Base-by-base conservation (phyloP, 1,140 invertebrate genomes). In the Brachionus manjavacas region DNA sequence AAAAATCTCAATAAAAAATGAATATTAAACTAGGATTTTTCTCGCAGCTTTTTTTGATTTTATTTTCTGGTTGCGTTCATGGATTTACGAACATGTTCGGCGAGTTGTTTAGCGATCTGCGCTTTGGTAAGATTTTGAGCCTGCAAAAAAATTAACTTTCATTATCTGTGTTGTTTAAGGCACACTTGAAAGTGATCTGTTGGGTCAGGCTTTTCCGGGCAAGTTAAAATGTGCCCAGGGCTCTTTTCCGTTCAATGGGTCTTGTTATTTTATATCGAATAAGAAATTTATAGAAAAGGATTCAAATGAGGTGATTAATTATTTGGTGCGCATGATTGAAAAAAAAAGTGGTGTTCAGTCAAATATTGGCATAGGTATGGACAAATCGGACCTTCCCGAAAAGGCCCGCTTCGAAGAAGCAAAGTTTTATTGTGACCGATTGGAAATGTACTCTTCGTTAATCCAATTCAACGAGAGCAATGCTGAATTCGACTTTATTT, bases 241-340 rank as follows among this genome's bases (percentile, higher is more conserved):
- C 3, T 16, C 31, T 7, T 41, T 31, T 68, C 79, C 52, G 3
- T 81, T 60, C 28, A 81, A 81, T 68, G 79, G 79, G 1, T 81
- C 79, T 23, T 81, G 79, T 23, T 81, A 81, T 43, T 81, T 81
- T 60, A 68, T 81, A 68, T 81, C 79, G n/a, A 60, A 81, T 25
- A 81, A 60, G 20, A 81, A 81, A 35, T 41, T 64, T 14, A 31
- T 43, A 20, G 79, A 81, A 28, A 41, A 20, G 14, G 79, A 68
- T 3, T 28, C 14, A 16, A 35, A 79, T 35, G 76, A 31, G 25
- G 46, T 79, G 16, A 28, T 79, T 8, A 20, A 79, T 1, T 28
- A 52, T 52, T 20, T 79, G 16, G 16, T 79, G 23, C 16, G 16
- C 23, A 60, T 60, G 25, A 20, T 79, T 1, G 43, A 79, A 60